Evolutionary conservation across 2,888 invertebrate species (phyloP), one percentile per base, ranked within the genome.

Genomic region (Idaea aversata): DNA sequence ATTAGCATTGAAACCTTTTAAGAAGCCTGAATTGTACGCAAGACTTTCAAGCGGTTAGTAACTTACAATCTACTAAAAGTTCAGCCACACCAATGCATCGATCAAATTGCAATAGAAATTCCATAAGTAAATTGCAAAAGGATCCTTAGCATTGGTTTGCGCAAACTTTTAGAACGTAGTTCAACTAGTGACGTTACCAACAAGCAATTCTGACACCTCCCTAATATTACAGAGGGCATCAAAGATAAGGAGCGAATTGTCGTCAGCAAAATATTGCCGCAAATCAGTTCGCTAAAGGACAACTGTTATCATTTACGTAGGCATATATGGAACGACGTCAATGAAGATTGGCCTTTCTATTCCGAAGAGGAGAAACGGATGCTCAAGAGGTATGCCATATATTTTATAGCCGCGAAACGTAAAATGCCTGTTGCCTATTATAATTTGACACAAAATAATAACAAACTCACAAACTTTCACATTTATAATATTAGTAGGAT

Each of bases 271-370:
- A 95, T 97, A 77, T 93, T 98, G 83, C 96, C 96, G 80, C 96
- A 96, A 86, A 95, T 98, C 77, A 96, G 98, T 77, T 94, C 92
- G 74, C 94, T 97, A 93, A 96, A 96, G 88, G 97, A 98, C 91
- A 98, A 98, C 93, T 96, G 96, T 83, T 98, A 97, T 93, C 96
- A 97, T 83, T 94, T 99, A 87, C 95, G 96, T 79, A 96, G 97
- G 82, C 95, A 96, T 83, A 94, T 97, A 81, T 99, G 98, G 97
- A 97, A 97, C 85, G 98, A 99, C 86, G 97, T 98, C 74, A 96
- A 97, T 79, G 97, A 97, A 83, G 97, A 97, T 85, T 99, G 99
- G 98, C 97, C 97, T 70, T 98, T 97, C 93, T 99, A 98, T 86
- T 95, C 96, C 25, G 98, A 98, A 79, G 96, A 97, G 83, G 98